Percentiles rank a stretch among this genome's conserved stretches.
These are phyloP conservation scores for Paramuricea clavata DNA, from an alignment of 92 coral and sea anemone species.

Conservation along the genomic window DNA sequence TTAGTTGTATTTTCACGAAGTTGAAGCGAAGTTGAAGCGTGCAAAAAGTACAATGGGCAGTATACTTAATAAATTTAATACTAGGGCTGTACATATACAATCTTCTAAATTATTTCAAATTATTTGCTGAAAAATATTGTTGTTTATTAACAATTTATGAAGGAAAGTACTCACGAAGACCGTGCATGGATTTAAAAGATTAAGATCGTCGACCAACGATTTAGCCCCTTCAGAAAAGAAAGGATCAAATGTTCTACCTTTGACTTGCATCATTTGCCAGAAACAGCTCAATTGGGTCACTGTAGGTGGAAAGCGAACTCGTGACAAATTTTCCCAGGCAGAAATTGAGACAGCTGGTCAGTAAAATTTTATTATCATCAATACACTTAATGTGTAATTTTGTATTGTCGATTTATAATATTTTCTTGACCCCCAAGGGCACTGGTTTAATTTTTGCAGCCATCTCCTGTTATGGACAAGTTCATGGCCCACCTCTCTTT, in stretches of 20 bases:
- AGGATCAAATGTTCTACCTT: background rate
- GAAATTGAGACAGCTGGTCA: slow-evolving; percentile 17
- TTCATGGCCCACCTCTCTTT: background rate
- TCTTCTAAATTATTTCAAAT: too few relatives aligned
- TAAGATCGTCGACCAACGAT: background rate
- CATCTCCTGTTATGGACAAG: too few relatives aligned
- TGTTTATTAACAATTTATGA: background rate
- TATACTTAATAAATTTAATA: background rate
- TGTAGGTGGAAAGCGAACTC: slow-evolving; percentile 11
- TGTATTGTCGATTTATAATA: background rate
- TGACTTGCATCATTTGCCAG: slow-evolving; percentile 12
- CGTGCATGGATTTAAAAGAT: background rate
- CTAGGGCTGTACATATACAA: background rate
- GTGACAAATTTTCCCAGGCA: slow-evolving; percentile 6
- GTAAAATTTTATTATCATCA: background rate
- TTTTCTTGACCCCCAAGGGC: background rate
- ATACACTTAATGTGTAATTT: background rate
- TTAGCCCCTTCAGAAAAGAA: background rate
- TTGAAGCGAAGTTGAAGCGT: background rate
- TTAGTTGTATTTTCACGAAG: background rate
- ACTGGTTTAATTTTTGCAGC: background rate
- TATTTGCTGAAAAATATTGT: background rate
- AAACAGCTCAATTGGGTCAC: background rate
- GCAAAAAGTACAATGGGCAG: background rate
- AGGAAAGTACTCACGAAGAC: slow-evolving; percentile 8